Evolutionary conservation across 2,888 invertebrate genomes (phyloP).

Genomic region (Sussaba pulchella): DNA sequence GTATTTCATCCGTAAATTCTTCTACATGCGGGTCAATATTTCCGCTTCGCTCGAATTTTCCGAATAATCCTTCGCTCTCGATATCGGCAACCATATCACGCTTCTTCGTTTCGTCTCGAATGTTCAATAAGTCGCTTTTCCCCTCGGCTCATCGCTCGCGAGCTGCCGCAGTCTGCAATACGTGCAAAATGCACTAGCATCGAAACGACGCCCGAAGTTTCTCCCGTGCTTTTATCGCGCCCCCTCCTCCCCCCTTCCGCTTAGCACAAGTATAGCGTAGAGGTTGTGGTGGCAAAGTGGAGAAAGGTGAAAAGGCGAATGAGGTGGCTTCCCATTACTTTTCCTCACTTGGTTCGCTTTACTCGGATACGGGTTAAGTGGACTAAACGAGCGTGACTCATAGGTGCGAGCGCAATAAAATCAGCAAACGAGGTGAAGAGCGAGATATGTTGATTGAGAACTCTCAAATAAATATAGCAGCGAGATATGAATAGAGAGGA

Average conservation of each 20-base stretch:
- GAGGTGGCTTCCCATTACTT: slow-evolving; percentile 23
- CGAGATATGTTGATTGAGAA: slow-evolving; percentile 3
- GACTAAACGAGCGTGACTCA: slow-evolving; percentile 11
- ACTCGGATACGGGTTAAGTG: slow-evolving; percentile 50
- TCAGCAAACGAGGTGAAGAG: slow-evolving; percentile 24
- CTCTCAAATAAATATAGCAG: slow-evolving; percentile 16
- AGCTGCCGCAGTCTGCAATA: slow-evolving; percentile 45
- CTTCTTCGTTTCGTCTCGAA: neutral
- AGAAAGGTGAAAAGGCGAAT: slow-evolving; percentile 22
- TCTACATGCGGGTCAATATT: neutral
- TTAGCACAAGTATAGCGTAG: slow-evolving; percentile 14
- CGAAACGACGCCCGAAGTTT: slow-evolving; percentile 53
- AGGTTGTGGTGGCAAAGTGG: slow-evolving; percentile 34
- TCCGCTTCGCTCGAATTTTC: neutral
- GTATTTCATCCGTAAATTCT: neutral
- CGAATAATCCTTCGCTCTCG: neutral
- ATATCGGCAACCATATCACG: slow-evolving; percentile 8
- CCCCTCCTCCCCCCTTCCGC: too few relatives aligned
- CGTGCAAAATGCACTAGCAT: slow-evolving; percentile 44
- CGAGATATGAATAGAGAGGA: slow-evolving; percentile 16
- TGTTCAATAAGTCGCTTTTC: slow-evolving; percentile 41
- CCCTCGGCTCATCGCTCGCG: slow-evolving; percentile 27
- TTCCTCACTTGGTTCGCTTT: slow-evolving; percentile 31
- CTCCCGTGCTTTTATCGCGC: slow-evolving; percentile 45
- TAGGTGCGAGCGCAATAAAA: neutral